A percentile compares a stretch with the other conserved stretches of the same genome.
Conservation (phyloP, 2,888 invertebrate species). For the Microctonus aethiopoides region DNA sequence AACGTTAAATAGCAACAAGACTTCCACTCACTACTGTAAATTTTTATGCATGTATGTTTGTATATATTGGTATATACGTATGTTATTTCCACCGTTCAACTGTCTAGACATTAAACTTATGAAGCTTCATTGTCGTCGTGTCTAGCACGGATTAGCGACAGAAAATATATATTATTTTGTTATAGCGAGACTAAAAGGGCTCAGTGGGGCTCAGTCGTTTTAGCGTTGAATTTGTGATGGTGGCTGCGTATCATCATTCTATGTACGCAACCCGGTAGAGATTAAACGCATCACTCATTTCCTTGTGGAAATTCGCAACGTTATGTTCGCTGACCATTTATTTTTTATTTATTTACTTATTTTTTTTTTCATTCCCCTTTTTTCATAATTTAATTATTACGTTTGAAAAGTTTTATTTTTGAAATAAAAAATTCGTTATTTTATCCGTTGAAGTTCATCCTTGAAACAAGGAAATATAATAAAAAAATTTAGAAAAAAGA, state of each 20-base stretch:
- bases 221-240: background rate
- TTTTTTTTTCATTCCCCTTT: background rate
- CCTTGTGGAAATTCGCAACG: background rate
- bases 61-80: background rate
- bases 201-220: conserved; percentile 36
- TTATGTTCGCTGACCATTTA: background rate
- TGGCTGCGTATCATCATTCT: background rate
- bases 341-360: too few relatives aligned
- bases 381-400: background rate
- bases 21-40: conserved; percentile 12
- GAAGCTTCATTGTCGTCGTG: conserved; percentile 48
- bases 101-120: conserved; percentile 44
- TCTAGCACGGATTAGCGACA: conserved; percentile 44
- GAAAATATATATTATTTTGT: conserved; percentile 51
- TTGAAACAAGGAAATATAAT: background rate
- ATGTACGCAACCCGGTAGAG: background rate
- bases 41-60: background rate
- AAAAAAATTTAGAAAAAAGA: background rate
- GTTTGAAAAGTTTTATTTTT: background rate
- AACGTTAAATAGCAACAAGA: conserved; percentile 12
- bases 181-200: conserved; percentile 38
- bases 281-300: background rate
- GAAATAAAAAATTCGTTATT: background rate
- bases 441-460: too few relatives aligned
- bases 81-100: background rate